Base-by-base conservation (phyloP, 2,113 vertebrate species). In the Emberiza fucata region DNA sequence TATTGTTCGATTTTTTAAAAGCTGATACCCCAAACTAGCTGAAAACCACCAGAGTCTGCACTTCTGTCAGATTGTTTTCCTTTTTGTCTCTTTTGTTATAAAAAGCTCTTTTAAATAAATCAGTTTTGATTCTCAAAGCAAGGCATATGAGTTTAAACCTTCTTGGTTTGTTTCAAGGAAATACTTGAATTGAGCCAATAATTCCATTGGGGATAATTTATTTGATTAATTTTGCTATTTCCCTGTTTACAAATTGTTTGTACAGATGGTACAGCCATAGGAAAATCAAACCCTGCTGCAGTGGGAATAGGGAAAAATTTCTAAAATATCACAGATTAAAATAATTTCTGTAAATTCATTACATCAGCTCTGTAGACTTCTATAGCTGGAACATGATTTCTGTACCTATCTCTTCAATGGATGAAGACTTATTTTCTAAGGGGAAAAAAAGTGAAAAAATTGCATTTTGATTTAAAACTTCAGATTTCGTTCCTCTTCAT, bases 171-270 rank as follows among this genome's bases (percentile, higher is more conserved):
- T 90, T 92, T 86, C 77, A 92, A 92, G 64, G 69, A 92, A 92
- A 75, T 86, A 44, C 40, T 82, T 73, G 51, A 77, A 76, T 81
- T 63, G 59, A 91, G 87, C 35, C 56, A 88, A 59, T 93, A 95
- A 96, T 89, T 92, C 68, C 71, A 88, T 66, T 78, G 64, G 91
- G 79, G 95, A 93, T 95, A 90, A 96, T 88, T 94, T 88, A 89
- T 88, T 75, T 91, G 59, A 94, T 80, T 37, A 89, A 65, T 94
- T 94, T 94, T 92, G 69, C 72, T 80, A n/a, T 64, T 89, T 93
- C 22, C 45, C 24, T 78, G 44, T 89, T 95, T 86, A 86, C 56
- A 95, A 91, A 81, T 83, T 66, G 40, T 78, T 94, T 75, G 68
- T 79, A 81, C 44, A 85, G 82, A 77, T 65, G 44, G 68, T 77